A percentile compares a stretch with the other conserved stretches of the same genome.
phyloP scores from a whole-genome alignment of 2,113 vertebrate species.

The Pristiophorus japonicus region DNA sequence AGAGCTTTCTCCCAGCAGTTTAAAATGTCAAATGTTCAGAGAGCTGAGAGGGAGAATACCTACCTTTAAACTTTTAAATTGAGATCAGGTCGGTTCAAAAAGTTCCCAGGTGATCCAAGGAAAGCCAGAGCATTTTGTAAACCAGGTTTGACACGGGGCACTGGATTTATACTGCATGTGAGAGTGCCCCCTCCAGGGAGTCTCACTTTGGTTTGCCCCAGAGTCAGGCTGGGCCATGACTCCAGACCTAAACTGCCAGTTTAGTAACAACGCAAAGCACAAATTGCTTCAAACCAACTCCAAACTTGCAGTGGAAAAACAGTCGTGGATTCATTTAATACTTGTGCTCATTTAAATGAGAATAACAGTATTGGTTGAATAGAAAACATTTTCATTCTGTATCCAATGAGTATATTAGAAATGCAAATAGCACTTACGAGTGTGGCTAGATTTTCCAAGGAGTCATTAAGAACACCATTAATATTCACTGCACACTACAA shows the following conservation, averaged over 20 bases:
- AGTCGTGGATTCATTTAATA: slow-evolving; percentile 11
- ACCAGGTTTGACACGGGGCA: background rate
- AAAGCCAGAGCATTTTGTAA: background rate
- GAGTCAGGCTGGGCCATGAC: background rate
- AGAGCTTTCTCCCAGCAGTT: background rate
- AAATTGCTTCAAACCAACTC: background rate
- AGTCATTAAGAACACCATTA: background rate
- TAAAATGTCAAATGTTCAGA: background rate
- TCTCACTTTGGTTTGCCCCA: background rate
- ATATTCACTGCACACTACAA: slow-evolving; percentile 19
- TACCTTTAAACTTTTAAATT: background rate
- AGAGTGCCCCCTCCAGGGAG: no score
- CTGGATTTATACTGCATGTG: background rate
- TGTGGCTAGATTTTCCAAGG: background rate
- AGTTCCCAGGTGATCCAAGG: background rate
- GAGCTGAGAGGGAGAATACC: background rate
- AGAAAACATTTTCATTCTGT: background rate
- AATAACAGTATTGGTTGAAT: background rate
- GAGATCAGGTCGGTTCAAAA: background rate
- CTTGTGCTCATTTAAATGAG: background rate
- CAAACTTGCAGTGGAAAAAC: background rate
- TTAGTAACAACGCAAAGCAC: background rate
- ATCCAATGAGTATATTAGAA: background rate
- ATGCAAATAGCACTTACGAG: background rate
- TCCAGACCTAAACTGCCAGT: background rate